phyloP scores from a whole-genome alignment of 2,888 invertebrate genomes.

The Cordylochernes scorpioides region DNA sequence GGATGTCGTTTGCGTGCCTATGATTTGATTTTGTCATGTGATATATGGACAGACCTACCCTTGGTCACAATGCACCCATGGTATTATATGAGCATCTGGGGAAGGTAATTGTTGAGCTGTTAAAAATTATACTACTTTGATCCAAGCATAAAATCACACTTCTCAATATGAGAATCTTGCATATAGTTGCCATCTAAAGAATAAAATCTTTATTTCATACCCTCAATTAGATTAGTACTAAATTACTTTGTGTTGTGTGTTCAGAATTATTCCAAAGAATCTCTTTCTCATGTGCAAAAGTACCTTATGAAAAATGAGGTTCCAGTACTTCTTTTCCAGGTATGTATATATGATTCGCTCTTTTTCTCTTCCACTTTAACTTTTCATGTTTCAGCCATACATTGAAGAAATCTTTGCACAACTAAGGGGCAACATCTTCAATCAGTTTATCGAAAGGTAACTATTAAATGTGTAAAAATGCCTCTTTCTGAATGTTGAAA shows the following conservation, averaged over 20 bases:
- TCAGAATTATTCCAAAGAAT: conserved; percentile 91
- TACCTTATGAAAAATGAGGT: conserved; percentile 90
- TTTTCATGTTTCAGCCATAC: conserved; percentile 55
- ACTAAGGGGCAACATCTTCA: conserved; percentile 83
- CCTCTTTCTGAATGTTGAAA: no score
- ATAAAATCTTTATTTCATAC: conserved; percentile 2
- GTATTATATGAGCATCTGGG: no score
- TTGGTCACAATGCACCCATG: no score
- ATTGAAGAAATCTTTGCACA: conserved; percentile 98
- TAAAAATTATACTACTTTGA: no score
- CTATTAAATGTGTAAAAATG: no score
- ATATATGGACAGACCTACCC: no score
- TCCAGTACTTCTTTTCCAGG: conserved; percentile 89
- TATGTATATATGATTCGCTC: conserved; percentile 23
- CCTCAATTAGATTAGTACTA: conserved; percentile 1
- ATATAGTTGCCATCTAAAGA: no score
- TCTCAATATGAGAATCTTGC: no score
- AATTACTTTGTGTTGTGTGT: conserved; percentile 24
- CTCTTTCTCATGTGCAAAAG: conserved; percentile 89
- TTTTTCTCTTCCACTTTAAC: conserved; percentile 5
- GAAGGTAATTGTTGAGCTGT: no score
- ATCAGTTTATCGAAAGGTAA: conserved; percentile 84
- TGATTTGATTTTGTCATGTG: no score
- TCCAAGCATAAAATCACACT: no score
- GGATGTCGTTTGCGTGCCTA: no score